Evolutionary conservation across 30 jellyfish, hydroid and myxozoan genomes (phyloP), one percentile per base, ranked within the genome.

Genomic region (Aurelia aurita complex sp. Pacific): DNA sequence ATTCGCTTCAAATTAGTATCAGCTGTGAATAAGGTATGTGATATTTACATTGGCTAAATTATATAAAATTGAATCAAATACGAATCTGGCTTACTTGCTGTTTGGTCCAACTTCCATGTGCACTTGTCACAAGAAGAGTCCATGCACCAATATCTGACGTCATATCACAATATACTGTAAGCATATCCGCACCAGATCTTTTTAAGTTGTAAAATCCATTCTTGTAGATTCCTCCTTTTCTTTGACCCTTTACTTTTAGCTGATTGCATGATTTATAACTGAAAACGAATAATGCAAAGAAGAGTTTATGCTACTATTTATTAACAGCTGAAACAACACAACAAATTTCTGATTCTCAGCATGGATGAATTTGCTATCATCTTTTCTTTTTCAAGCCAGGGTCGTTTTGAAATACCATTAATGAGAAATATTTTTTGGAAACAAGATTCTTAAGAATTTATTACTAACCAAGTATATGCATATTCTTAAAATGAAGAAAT

Each of bases 261-360:
- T 95, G 97, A 66, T 95, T 95, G 83, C 99, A 95, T 2, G 99
- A 89, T 50, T 77, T 77, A 42, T 96, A 88, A 64, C 99, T 95
- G 29, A 73, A 55, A 67, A 29, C 59, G n/a, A 7, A 50, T 61
- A 81, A 43, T 3, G 5, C 23, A 34, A 76, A 6, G 12, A 4
- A 76, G 51, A 4, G 4, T 13, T 51, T 10, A 71, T 3, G 6
- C 12, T 4, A 6, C 29, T 23, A 3, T 13, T 12, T 5, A 66
- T 66, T 38, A n/a, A 1, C 34, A 66, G 5, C 10, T 4, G 63
- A 35, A 0, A 38, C 52, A 9, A 69, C 29, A 34, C 8, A 61
- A 34, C 18, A 2, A 69, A 61, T 55, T 55, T 55, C 17, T 55
- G 13, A 11, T 55, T 55, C 16, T 17, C 13, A 55, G 32, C 12